Evolutionary conservation across 2,113 vertebrate species (phyloP).

Genomic region (Sebastes fasciatus): DNA sequence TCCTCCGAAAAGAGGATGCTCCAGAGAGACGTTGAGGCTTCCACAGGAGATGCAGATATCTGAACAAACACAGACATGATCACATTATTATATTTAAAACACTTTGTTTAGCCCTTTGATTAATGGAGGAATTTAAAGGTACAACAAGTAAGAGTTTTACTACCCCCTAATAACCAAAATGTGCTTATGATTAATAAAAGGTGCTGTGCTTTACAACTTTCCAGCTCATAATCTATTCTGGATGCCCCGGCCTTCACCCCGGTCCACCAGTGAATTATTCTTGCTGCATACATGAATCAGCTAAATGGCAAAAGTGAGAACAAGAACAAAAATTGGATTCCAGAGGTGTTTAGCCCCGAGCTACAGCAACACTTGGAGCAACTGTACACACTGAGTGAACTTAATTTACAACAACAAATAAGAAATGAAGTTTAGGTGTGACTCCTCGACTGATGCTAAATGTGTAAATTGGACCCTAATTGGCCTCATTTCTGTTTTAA

Average conservation of each 20-base stretch:
- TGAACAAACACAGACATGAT: slow-evolving; percentile 66
- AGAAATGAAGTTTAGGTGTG: not conserved
- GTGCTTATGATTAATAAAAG: not conserved
- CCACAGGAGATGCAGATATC: slow-evolving; percentile 99
- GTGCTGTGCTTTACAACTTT: not conserved
- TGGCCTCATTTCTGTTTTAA: too few relatives aligned
- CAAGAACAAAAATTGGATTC: not conserved
- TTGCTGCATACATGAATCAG: slow-evolving; percentile 7
- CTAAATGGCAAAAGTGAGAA: not conserved
- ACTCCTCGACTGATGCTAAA: not conserved
- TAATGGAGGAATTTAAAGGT: not conserved
- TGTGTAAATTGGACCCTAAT: not conserved
- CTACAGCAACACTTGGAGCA: not conserved
- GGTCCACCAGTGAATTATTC: not conserved
- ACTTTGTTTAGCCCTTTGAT: not conserved
- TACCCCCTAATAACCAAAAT: not conserved
- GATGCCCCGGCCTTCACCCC: not conserved
- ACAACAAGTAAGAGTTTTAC: not conserved
- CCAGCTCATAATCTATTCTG: slow-evolving; percentile 10
- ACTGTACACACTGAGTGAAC: not conserved
- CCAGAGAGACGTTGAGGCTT: slow-evolving; percentile 94
- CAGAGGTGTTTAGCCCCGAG: not conserved
- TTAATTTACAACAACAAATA: not conserved
- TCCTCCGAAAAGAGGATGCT: slow-evolving; percentile 95
- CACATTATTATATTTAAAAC: not conserved